These are phyloP conservation scores for Globodera ellingtonae DNA, from an alignment of 1,140 invertebrate species.

Conservation along the genomic window DNA sequence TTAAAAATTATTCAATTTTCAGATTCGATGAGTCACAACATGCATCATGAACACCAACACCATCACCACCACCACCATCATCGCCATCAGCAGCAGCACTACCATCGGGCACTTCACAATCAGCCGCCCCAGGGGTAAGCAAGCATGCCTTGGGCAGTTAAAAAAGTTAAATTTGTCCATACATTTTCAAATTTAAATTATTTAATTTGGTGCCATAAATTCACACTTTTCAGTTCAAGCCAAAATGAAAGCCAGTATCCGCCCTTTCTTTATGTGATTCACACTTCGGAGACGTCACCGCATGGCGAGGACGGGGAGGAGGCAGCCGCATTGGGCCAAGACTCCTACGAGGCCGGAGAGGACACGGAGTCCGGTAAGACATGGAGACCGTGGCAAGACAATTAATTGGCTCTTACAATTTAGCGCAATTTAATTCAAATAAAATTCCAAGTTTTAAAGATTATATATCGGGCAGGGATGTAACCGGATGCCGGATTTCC, in stretches of 20 bases:
- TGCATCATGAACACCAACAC: not conserved
- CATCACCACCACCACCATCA: slow-evolving; percentile 1
- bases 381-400: not conserved
- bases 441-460: no score
- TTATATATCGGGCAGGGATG: no score
- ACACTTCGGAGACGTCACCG: slow-evolving; percentile 5
- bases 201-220: not conserved
- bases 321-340: slow-evolving; percentile 6
- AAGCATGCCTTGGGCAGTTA: not conserved
- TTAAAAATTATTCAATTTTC: not conserved
- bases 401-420: no score
- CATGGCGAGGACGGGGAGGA: slow-evolving; percentile 3
- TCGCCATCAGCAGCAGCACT: not conserved
- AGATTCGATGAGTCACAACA: not conserved
- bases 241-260: slow-evolving; percentile 8
- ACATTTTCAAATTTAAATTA: not conserved
- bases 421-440: no score
- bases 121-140: not conserved
- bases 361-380: not conserved
- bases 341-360: not conserved
- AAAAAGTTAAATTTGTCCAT: not conserved
- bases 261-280: slow-evolving; percentile 28
- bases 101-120: not conserved
- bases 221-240: not conserved
- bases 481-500: no score